phyloP scores from a whole-genome alignment of 2,888 invertebrate genomes.

The Escarpia spicata region DNA sequence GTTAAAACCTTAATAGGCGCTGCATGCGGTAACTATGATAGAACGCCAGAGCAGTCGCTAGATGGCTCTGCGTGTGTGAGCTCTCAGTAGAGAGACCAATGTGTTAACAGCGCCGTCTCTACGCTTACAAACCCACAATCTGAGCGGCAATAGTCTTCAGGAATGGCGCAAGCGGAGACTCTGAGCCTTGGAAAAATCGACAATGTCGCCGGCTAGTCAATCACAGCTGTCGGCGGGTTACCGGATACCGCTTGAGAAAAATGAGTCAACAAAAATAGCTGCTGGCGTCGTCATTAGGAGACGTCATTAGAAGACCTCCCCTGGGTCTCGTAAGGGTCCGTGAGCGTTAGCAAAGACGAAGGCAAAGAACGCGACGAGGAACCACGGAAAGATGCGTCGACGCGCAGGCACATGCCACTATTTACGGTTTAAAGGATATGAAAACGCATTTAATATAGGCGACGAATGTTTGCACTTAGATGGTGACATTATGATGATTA shows the following conservation, averaged over 20 bases:
- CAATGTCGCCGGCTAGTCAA: background rate
- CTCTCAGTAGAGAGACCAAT: background rate
- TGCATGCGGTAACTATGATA: background rate
- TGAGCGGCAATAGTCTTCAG: background rate
- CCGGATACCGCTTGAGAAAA: conserved; percentile 16
- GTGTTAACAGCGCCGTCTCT: too few relatives aligned
- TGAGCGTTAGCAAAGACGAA: background rate
- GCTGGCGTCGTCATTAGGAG: background rate
- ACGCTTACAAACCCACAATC: background rate
- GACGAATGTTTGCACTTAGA: too few relatives aligned
- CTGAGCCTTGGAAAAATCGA: background rate
- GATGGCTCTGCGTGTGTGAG: background rate
- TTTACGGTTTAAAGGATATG: background rate
- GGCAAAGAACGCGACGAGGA: background rate
- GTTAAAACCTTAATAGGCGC: background rate
- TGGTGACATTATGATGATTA: too few relatives aligned
- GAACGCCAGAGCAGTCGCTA: background rate
- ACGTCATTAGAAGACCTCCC: background rate
- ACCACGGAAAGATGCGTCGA: background rate
- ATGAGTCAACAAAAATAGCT: conserved; percentile 16
- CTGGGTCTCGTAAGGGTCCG: background rate
- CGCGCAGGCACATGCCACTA: background rate
- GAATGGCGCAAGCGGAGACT: background rate
- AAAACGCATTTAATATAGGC: background rate
- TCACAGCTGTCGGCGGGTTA: background rate